A percentile compares a stretch with the other conserved stretches of the same genome.
These are phyloP conservation scores for Tachina fera DNA, from an alignment of 2,888 invertebrate genomes.

Conservation along the genomic window DNA sequence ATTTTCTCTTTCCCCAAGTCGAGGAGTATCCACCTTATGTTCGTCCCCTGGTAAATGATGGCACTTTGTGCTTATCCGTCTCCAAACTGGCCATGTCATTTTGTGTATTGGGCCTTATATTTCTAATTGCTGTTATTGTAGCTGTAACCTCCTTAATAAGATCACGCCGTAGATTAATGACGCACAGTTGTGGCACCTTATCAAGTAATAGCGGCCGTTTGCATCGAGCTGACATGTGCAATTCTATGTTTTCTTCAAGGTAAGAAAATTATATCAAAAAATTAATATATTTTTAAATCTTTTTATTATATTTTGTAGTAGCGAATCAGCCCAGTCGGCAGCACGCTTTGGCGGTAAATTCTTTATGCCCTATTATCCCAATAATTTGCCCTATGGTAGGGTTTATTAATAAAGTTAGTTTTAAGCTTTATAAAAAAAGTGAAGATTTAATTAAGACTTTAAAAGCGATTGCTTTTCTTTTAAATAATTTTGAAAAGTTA, in stretches of 20 bases:
- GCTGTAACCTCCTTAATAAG: constrained; percentile 87
- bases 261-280: constrained; percentile 46
- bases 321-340: constrained; percentile 82
- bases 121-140: constrained; percentile 88
- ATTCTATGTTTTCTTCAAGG: constrained; percentile 82
- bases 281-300: not conserved
- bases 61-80: constrained; percentile 88
- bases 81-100: constrained; percentile 91
- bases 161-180: constrained; percentile 83
- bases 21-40: constrained; percentile 81
- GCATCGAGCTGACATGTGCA: constrained; percentile 78
- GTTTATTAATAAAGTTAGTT: constrained; percentile 78
- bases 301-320: constrained; percentile 74
- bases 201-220: constrained; percentile 75
- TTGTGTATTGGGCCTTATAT: constrained; percentile 88
- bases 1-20: constrained; percentile 73
- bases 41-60: constrained; percentile 78
- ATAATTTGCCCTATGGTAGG: constrained; percentile 81
- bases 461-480: not conserved
- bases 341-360: constrained; percentile 81
- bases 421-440: constrained; percentile 2
- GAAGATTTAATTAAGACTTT: not conserved
- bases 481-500: not conserved
- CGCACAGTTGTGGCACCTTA: constrained; percentile 70
- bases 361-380: constrained; percentile 81